phyloP scores from a whole-genome alignment of 2,888 invertebrate species.

The Athrips mouffetella region DNA sequence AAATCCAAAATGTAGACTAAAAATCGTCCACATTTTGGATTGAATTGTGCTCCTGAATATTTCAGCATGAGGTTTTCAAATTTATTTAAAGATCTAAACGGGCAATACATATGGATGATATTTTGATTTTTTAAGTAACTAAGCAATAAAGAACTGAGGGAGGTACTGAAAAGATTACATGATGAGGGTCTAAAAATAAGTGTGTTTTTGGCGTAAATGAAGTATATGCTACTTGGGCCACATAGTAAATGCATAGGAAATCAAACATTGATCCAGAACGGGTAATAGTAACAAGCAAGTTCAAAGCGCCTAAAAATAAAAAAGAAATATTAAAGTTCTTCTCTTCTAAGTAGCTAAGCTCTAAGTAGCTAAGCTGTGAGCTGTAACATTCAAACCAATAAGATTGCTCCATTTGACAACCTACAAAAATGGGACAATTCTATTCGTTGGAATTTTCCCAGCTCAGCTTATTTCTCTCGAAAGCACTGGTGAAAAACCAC shows the following conservation, averaged over 20 bases:
- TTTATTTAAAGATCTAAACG: constrained; percentile 12
- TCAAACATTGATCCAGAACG: constrained; percentile 14
- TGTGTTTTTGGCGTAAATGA: constrained; percentile 18
- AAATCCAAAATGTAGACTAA: no score
- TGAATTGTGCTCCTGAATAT: constrained; percentile 20
- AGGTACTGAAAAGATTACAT: constrained; percentile 10
- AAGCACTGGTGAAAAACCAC: no score
- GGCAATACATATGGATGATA: constrained; percentile 16
- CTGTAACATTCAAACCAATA: no score
- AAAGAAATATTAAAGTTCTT: constrained; percentile 17
- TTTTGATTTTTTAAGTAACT: constrained; percentile 14
- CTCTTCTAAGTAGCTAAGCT: no score
- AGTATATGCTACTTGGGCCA: constrained; percentile 19
- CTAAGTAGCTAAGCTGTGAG: no score
- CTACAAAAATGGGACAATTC: no score
- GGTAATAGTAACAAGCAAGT: constrained; percentile 9
- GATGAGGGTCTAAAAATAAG: constrained; percentile 16
- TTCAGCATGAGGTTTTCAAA: constrained; percentile 20
- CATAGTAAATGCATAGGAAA: no score
- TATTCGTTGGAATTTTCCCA: no score
- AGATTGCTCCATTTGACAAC: no score
- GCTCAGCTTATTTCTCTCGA: no score
- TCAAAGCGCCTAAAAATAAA: constrained; percentile 16
- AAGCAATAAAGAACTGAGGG: constrained; percentile 10
- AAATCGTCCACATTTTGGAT: constrained; percentile 19